phyloP scores from a whole-genome alignment of 2,113 vertebrate species.

The Tachuris rubrigastra region DNA sequence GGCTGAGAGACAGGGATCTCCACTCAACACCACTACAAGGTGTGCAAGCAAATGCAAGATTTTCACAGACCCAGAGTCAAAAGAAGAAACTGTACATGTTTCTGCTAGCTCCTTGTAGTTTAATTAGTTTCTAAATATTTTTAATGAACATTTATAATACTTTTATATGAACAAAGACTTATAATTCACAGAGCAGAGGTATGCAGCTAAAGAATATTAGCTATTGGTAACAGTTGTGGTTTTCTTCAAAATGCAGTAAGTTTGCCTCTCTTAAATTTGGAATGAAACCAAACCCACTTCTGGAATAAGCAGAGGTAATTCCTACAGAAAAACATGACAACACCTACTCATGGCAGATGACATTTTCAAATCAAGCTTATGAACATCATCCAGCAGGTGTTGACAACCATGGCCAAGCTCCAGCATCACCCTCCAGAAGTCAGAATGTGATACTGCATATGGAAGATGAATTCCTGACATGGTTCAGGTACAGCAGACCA shows the following conservation, averaged over 20 bases:
- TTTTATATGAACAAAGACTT: background rate
- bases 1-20: slow-evolving; percentile 1
- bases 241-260: background rate
- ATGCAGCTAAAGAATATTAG: background rate
- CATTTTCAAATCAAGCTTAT: background rate
- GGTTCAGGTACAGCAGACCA: background rate
- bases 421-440: background rate
- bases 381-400: background rate
- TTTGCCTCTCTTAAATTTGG: background rate
- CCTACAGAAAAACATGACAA: background rate
- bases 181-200: background rate
- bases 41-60: background rate
- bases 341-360: background rate
- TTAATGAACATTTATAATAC: background rate
- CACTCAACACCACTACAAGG: background rate
- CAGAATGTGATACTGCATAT: background rate
- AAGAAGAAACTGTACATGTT: background rate
- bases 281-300: background rate
- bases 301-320: background rate
- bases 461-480: background rate
- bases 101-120: background rate
- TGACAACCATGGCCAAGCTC: background rate
- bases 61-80: background rate
- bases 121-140: background rate
- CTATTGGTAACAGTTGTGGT: background rate